Evolutionary conservation across 2,113 vertebrate species (phyloP), one percentile per base, ranked within the genome.

Genomic region (Ginglymostoma cirratum): DNA sequence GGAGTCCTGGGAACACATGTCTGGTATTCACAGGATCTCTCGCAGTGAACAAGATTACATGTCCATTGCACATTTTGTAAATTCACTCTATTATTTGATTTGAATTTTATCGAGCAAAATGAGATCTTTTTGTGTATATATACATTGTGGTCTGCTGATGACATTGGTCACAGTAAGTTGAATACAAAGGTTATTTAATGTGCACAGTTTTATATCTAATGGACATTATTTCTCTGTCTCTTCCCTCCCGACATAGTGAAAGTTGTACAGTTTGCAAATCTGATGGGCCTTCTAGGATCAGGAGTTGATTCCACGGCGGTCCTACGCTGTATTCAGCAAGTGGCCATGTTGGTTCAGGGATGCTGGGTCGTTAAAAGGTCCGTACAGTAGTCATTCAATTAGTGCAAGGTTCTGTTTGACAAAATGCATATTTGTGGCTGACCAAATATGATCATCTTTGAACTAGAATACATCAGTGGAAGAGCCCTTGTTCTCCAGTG

Each of bases 321-420:
- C 96, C 97, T 99, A 96, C 98, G 99, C 95, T 99, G 99, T 96
- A 98, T 99, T 97, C 99, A 99, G 97, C 99, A 99, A 98, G 99
- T 99, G 99, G 98, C 99, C 27, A 98, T 99, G 97, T 97, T 99
- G 96, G 99, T 99, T 96, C 99, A 99, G 97, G 99, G 99, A 45
- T 99, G 99, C 98, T 99, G 99, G 99, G 99, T 99, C 7, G 98
- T 99, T 7, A 99, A 99, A 97, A 99, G 99, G 99, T 99, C 97
- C 96, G 97, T 95, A n/a, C 48, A 23, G 61, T 61, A 42, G 3
- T 0, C 34, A 2, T 94, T 67, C n/a, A 67, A 23, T 94, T 38
- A 93, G 38, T 5, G 38, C 30, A n/a, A 92, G 61, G 15, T 94
- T 69, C 21, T 10, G 23, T 3, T 21, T 45, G 7, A 1, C 30